A percentile compares a stretch with the other conserved stretches of the same genome.
Conservation (phyloP, 1,140 invertebrate genomes). For the Lasioglossum baleicum region DNA sequence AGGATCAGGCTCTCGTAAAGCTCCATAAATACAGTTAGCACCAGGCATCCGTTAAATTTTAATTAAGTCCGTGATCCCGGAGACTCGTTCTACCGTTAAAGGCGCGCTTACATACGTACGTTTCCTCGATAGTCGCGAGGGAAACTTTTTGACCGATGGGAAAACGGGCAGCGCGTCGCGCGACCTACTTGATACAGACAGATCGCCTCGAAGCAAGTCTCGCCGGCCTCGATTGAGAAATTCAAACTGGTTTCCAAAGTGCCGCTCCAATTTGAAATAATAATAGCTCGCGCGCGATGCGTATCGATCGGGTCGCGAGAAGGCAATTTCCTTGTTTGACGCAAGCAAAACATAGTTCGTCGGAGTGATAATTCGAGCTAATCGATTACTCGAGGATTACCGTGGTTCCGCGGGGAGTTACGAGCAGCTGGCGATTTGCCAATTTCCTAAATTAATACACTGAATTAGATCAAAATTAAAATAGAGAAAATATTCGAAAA, state of each 20-base stretch:
- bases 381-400: too few species aligned
- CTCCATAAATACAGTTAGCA: constrained; percentile 14
- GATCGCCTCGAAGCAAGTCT: neutral
- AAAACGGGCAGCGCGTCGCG: neutral
- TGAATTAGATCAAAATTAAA: too few species aligned
- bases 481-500: too few species aligned
- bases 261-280: neutral
- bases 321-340: too few species aligned
- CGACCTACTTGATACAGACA: neutral
- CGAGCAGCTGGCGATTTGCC: too few species aligned
- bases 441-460: too few species aligned
- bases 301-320: too few species aligned
- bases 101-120: neutral
- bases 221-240: too few species aligned
- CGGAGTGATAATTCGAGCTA: too few species aligned
- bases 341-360: too few species aligned
- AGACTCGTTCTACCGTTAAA: constrained; percentile 38
- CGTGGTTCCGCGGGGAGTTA: too few species aligned
- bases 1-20: neutral
- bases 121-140: neutral
- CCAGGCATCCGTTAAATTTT: constrained; percentile 38
- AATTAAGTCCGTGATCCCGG: constrained; percentile 38
- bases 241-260: too few species aligned
- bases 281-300: neutral
- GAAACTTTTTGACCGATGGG: constrained; percentile 6